Evolutionary conservation across 2,888 invertebrate genomes (phyloP), one percentile per base, ranked within the genome.

Genomic region (Adineta ricciae): DNA sequence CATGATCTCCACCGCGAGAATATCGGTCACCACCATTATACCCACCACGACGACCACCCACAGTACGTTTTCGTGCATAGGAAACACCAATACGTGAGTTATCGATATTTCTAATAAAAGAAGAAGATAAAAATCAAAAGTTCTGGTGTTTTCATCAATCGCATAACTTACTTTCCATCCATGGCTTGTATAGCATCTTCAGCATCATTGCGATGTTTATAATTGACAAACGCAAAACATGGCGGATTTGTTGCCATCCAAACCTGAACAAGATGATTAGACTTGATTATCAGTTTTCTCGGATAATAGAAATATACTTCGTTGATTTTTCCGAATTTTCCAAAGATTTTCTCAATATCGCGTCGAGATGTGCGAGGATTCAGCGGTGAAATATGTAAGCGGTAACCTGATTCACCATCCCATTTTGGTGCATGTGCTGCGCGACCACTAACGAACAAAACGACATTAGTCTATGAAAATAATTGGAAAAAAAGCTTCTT

Each of bases 161-260:
- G 24, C 9, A n/a, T 41, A 8, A 89, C 92, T 91, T 91, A 92
- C 92, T 93, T 93, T 90, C 93, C 93, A 91, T 94, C 93, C 92
- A 94, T 94, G 91, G 94, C 94, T 88, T 93, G 93, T 92, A 94
- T 93, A 91, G 94, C 93, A 91, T 93, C 94, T 90, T 94, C 93
- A 92, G 92, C 92, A 88, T 92, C 91, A 87, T 92, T 92, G 87
- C 91, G 91, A 87, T 92, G 91, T 87, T 92, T 92, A 88, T 90
- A 93, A 19, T 92, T 92, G 84, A 92, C 91, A 90, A 93, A 93
- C n/a, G 92, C 92, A 90, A 93, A 93, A 87, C 92, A 92, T 1
- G 92, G 93, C 16, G 92, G 92, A 87, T 92, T 92, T 86, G 92
- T 91, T 0, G 92, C 92, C 89, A 93, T 91, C 92, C 92, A 93